phyloP scores from a whole-genome alignment of 2,797 vertebrate species.

The Chelidonichthys spinosus region DNA sequence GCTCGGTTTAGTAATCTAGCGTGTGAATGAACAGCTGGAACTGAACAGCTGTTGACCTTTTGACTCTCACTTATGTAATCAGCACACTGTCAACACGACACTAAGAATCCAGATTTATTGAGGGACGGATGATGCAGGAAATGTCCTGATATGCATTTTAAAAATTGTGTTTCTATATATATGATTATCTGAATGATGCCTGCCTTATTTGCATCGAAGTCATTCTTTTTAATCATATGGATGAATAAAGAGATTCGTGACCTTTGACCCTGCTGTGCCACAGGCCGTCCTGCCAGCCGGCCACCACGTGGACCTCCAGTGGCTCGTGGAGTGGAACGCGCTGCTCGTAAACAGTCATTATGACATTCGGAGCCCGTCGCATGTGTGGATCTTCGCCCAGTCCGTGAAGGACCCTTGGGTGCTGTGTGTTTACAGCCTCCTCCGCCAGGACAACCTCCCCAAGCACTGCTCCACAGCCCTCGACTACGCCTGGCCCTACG shows the following conservation, averaged over 20 bases:
- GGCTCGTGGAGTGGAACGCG: slow-evolving; percentile 96
- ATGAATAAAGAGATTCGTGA: background rate
- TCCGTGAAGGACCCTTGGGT: slow-evolving; percentile 98
- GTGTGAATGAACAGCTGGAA: slow-evolving; percentile 47
- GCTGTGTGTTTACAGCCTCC: slow-evolving; percentile 95
- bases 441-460: slow-evolving; percentile 94
- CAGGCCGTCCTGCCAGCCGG: slow-evolving; percentile 89
- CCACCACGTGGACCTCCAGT: slow-evolving; percentile 94
- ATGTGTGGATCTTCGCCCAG: slow-evolving; percentile 98
- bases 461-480: slow-evolving; percentile 96
- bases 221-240: background rate
- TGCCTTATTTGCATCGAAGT: background rate
- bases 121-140: slow-evolving; percentile 5
- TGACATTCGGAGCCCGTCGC: slow-evolving; percentile 97
- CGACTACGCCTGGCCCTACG: slow-evolving; percentile 97
- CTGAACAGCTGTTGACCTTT: slow-evolving; percentile 35
- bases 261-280: slow-evolving; percentile 25
- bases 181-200: slow-evolving; percentile 5
- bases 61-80: slow-evolving; percentile 37
- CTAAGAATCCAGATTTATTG: slow-evolving; percentile 21
- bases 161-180: slow-evolving; percentile 23
- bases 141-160: background rate
- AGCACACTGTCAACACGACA: slow-evolving; percentile 6
- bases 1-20: slow-evolving; percentile 10
- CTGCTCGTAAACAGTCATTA: slow-evolving; percentile 94